Conservation (phyloP, 2,888 invertebrate genomes). For the Phortica magna region DNA sequence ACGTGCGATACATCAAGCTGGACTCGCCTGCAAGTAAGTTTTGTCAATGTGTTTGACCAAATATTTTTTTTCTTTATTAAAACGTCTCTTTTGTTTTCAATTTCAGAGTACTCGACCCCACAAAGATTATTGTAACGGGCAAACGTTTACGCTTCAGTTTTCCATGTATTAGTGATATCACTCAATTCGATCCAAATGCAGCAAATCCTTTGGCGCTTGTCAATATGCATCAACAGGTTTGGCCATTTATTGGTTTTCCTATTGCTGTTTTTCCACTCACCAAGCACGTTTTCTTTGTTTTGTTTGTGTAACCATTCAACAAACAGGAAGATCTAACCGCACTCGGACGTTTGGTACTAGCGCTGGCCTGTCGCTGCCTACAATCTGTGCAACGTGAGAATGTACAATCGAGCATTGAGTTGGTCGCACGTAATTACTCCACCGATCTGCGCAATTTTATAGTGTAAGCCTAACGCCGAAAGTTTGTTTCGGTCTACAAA, state of each 20-base stretch:
- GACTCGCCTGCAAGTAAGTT: constrained; percentile 81
- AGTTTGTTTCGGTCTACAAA: background rate
- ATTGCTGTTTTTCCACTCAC: background rate
- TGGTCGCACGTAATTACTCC: constrained; percentile 94
- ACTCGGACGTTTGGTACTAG: constrained; percentile 93
- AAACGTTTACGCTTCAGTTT: constrained; percentile 90
- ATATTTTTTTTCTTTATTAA: background rate
- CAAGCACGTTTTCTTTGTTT: no score
- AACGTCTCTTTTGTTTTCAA: constrained; percentile 34
- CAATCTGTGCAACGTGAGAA: constrained; percentile 93
- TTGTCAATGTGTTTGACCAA: background rate
- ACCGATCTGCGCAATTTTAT: constrained; percentile 96
- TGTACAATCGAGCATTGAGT: constrained; percentile 91
- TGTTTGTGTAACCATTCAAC: background rate
- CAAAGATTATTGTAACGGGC: constrained; percentile 91
- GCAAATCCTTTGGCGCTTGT: constrained; percentile 83
- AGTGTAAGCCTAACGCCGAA: constrained; percentile 82
- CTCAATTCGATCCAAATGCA: constrained; percentile 85
- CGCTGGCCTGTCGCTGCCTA: constrained; percentile 94
- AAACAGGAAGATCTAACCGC: constrained; percentile 90
- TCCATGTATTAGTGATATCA: constrained; percentile 88
- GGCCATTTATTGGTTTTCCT: constrained; percentile 14
- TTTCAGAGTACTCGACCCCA: constrained; percentile 91
- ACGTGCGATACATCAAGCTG: constrained; percentile 90
- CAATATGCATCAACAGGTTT: constrained; percentile 84